Evolutionary conservation across 2,888 invertebrate genomes (phyloP).

Genomic region (Steinernema hermaphroditum): DNA sequence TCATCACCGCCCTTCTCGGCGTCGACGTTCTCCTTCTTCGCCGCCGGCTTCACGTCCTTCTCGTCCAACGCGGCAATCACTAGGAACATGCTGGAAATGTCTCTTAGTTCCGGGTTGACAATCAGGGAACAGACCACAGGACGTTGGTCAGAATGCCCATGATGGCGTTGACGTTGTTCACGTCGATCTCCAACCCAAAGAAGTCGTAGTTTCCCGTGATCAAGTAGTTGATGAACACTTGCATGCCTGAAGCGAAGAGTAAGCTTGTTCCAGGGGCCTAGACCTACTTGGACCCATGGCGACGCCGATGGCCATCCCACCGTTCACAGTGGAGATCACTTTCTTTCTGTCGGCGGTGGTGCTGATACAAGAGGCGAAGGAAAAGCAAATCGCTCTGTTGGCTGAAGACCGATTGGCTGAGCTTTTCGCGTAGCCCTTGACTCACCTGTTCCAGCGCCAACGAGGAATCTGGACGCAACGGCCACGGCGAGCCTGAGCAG

Average conservation of each 20-base stretch:
- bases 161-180: slow-evolving; percentile 11
- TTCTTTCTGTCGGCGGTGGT: background rate
- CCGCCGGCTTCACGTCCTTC: background rate
- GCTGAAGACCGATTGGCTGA: background rate
- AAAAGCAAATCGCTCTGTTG: background rate
- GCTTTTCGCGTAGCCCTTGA: too few relatives aligned
- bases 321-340: background rate
- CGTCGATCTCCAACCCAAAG: background rate
- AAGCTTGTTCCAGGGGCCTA: too few relatives aligned
- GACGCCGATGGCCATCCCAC: background rate
- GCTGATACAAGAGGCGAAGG: slow-evolving; percentile 1
- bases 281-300: background rate
- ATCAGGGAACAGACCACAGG: background rate
- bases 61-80: background rate
- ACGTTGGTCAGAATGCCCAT: background rate
- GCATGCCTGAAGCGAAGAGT: background rate
- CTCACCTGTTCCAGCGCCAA: background rate
- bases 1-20: background rate
- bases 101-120: background rate
- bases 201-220: background rate
- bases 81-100: background rate
- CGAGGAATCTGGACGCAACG: background rate
- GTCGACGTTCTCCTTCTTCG: background rate
- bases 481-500: background rate
- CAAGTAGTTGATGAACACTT: background rate